Evolutionary conservation across 2,113 vertebrate species (phyloP), one percentile per base, ranked within the genome.

Genomic region (Pogona vitticeps): DNA sequence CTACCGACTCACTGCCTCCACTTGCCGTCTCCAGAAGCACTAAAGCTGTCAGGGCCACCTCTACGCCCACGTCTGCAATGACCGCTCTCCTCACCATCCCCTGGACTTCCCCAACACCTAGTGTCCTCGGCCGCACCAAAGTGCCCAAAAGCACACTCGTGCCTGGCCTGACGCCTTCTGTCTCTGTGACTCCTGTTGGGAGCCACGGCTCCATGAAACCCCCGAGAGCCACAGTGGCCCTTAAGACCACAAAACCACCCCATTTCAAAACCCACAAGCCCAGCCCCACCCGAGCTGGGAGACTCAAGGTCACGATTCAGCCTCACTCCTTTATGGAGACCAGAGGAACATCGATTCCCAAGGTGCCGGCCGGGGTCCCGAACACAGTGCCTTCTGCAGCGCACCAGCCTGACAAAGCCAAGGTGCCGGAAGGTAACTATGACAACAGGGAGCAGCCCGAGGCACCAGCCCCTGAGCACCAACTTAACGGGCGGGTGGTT

Each of bases 211-310:
- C 70, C 13, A 56, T 40, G 33, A 91, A 88, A 36, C 80, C 72
- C 6, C 38, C 83, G 12, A 68, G 42, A 72, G 33, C 33, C 17
- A 88, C 88, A 12, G 3, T 40, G 15, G 38, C 71, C 46, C n/a
- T 15, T 13, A 52, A 40, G 59, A 40, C 56, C 13, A 72, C 85
- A 58, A 75, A 20, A 23, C 8, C 33, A 1, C 76, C 80, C 46
- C 46, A 5, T 31, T 42, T 40, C 58, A 83, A 71, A n/a, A 26
- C 18, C 40, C 20, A 56, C 17, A 56, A 80, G 33, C 26, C 70
- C 15, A 89, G 42, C 36, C 72, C 79, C 67, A 46, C 84, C 83
- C 67, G 68, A 68, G 23, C 42, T 31, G 42, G 28, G 15, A 90
- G 77, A 46, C 59, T 72, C 12, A 91, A 80, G 52, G 40, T 42